Evolutionary conservation across 2,113 vertebrate species (phyloP), one percentile per base, ranked within the genome.

Genomic region (Thoracochromis brauschi): DNA sequence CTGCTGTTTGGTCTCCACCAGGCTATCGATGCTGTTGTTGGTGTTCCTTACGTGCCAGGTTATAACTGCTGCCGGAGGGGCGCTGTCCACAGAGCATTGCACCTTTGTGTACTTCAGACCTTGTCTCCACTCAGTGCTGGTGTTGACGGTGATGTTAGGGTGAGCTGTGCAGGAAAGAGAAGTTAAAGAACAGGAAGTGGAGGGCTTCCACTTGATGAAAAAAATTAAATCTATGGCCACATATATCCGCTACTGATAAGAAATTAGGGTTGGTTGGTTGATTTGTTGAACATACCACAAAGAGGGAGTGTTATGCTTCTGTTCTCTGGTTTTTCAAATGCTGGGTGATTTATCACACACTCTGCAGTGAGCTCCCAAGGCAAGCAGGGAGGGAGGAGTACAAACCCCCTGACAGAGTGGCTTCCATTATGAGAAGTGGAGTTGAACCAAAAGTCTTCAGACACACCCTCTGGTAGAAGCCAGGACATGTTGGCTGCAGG

Each of bases 401-500:
- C 54, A 78, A 94, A 81, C 87, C 92, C 93, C 68, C 71, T 93
- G 91, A 95, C 93, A 21, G 94, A 92, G 89, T 93, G 86, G 55
- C 91, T 95, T 88, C 91, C 91, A 90, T 96, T 95, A 88, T 63
- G 88, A 83, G 88, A 93, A 53, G 93, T 91, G 85, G 88, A 84
- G 87, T 93, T 93, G 83, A 90, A 94, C 89, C 86, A 86, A 78
- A 82, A 80, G 71, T 71, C 91, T 80, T 54, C 83, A 68, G 93
- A 92, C 87, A 94, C 85, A 80, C 92, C 92, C 88, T 92, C 85
- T 12, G 94, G 93, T 75, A 94, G 92, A 60, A 93, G 80, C 95
- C 96, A 97, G 86, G 95, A 96, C 85, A 96, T 42, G 63, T 91
- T 95, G 85, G 96, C 95, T 45, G 89, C 93, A 47, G 95, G 95